These are phyloP conservation scores for Zaprionus gabonicus DNA, from an alignment of 1,140 invertebrate genomes.

Conservation along the genomic window DNA sequence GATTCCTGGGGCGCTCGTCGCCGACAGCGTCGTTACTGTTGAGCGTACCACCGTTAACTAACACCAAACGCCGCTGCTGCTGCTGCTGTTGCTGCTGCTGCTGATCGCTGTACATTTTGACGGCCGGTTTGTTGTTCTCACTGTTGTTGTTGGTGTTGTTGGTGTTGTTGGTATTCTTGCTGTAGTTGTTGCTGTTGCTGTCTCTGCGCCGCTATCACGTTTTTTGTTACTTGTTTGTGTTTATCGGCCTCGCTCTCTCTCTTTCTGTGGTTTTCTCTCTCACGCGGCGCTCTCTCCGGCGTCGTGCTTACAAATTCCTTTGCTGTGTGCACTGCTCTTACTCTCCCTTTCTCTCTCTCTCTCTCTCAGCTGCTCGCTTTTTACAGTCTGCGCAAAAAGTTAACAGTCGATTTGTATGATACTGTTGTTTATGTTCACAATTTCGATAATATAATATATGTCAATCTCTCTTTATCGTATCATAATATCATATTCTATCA, in stretches of 20 bases:
- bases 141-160: constrained; percentile 18
- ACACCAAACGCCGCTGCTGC: constrained; percentile 57
- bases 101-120: constrained; percentile 8
- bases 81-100: constrained; percentile 28
- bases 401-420: background rate
- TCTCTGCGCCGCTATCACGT: constrained; percentile 40
- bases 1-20: constrained; percentile 44
- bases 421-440: background rate
- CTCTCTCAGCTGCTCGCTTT: constrained; percentile 35
- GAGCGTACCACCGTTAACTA: constrained; percentile 80
- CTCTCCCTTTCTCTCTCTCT: constrained; percentile 30
- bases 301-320: constrained; percentile 48
- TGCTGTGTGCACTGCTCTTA: constrained; percentile 28
- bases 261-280: constrained; percentile 21
- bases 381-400: constrained; percentile 55
- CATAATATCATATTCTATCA: background rate
- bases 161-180: background rate
- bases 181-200: constrained; percentile 30
- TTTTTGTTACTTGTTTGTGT: constrained; percentile 40
- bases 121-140: constrained; percentile 13
- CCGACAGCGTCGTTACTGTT: constrained; percentile 68
- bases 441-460: background rate
- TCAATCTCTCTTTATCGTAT: background rate
- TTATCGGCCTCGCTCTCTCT: constrained; percentile 36
- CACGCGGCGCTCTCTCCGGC: constrained; percentile 33